Base-by-base conservation (phyloP, 2,888 invertebrate species). In the Colletes collaris region DNA sequence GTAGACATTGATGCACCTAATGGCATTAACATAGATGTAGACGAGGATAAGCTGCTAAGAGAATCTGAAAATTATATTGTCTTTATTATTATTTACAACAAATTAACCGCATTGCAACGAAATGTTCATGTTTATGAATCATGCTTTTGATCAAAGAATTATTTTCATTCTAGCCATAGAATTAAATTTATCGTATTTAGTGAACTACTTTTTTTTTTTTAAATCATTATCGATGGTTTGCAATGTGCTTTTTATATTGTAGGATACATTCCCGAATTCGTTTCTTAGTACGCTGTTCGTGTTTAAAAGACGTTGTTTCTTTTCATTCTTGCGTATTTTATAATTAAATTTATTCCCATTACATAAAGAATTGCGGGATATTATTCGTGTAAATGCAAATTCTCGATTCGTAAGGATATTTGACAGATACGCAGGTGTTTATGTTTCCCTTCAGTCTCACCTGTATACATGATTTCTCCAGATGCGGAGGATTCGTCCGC, bases 1-100 rank as follows among this genome's bases (percentile, higher is more conserved):
- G 94, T 90, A 6, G 93, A 92, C 2, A 92, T 90, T 4, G 93
- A 92, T n/a, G 90, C 88, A 16, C 92, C 91, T 56, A 94, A 93
- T 11, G 94, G 93, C 52, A 95, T 91, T 66, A 93, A 82, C 35
- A 93, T 84, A 27, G 93, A 92, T 6, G 93, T 89, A 5, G 93
- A 89, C 11, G 93, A 93, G n/a, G 93, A 92, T 63, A 93, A 89
- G 76, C 93, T 93, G 83, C 93, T 93, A 63, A 92, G 85, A 62
- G 92, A 93, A 86, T 93, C 94, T 94, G 82, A 69, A 90, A 89
- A 71, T 78, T 52, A 68, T 13, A n/a, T 70, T 52, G 10, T 8
- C 3, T 37, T 50, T 44, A 27, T 73, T 16, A 37, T 50, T 16
- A 37, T 50, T 16, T 50, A 46, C 2, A 44, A 27, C 1, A 13